These are phyloP conservation scores for Lasioglossum malachurum DNA, from an alignment of 2,888 invertebrate genomes.

Conservation along the genomic window DNA sequence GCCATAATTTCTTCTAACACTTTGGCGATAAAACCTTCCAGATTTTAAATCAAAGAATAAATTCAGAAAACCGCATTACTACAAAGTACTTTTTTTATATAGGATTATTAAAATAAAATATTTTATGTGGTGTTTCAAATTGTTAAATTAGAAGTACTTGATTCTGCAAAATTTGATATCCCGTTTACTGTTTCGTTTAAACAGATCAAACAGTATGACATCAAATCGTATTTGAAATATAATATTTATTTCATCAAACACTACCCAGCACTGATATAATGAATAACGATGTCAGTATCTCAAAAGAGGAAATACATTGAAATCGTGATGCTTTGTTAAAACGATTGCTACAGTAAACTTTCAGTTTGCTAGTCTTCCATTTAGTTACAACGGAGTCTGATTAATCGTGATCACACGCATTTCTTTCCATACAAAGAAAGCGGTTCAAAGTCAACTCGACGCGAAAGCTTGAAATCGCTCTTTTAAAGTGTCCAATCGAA, in stretches of 20 bases:
- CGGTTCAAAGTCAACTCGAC: not conserved
- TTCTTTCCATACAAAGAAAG: not conserved
- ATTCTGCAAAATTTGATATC: not conserved
- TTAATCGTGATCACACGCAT: not conserved
- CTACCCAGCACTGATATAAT: not conserved
- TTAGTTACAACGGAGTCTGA: not conserved
- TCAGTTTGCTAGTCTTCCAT: slow-evolving; percentile 9
- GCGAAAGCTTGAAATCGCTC: not conserved
- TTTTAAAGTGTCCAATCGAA: not conserved
- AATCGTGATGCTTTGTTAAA: not conserved
- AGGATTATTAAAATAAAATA: not conserved
- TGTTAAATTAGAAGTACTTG: not conserved
- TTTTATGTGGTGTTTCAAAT: not conserved
- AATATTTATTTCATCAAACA: not conserved
- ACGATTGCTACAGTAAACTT: not conserved
- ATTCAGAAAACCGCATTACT: too few relatives aligned
- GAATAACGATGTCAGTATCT: not conserved
- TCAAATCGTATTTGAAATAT: not conserved
- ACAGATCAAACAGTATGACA: not conserved
- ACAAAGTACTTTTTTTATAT: too few relatives aligned
- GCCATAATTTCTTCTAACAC: not conserved
- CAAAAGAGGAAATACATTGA: not conserved
- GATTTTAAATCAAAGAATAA: too few relatives aligned
- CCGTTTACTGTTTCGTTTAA: not conserved
- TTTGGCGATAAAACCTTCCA: not conserved